Evolutionary conservation across 2,113 vertebrate species (phyloP), one percentile per base, ranked within the genome.

Genomic region (Ictalurus punctatus): DNA sequence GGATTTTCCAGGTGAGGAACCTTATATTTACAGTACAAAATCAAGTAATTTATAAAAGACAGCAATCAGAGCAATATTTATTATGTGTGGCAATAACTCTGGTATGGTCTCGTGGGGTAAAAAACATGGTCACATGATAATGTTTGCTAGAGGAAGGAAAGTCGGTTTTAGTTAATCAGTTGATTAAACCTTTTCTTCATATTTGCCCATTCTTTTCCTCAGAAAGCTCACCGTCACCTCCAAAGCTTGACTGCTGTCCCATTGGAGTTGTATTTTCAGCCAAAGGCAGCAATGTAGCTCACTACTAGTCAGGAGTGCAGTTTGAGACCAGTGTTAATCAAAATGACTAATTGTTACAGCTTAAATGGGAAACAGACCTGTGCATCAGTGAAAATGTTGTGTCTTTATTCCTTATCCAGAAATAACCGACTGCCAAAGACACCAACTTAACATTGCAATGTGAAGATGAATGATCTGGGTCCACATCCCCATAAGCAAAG

Each of bases 331-430:
- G 48, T 30, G 56, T 8, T 27, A 63, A 48, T 67, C 9, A 65
- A n/a, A 65, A 65, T 61, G 44, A 54, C 27, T 80, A 6, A 79
- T 13, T 54, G 34, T 80, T 67, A 69, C 85, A 85, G 54, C 73
- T 71, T 34, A 16, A 81, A 71, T 52, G 56, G 19, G 27, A 90
- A 88, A 88, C 83, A 82, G 65, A n/a, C 25, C 23, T 83, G 67
- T 4, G 56, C 2, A 54, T 44, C 86, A 71, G 74, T 40, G 58
- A 59, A 54, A 90, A 80, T 1, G 19, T 1, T 25, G 40, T 85
- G 58, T 59, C 30, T 90, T 87, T 78, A 59, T 79, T 86, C 59
- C 65, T 83, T 25, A 71, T 83, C 65, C 56, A 56, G 71, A 40
- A 61, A 34, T 73, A 59, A 81, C n/a, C 13, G 5, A n/a, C 48